Evolutionary conservation across 2,888 invertebrate species (phyloP), one percentile per base, ranked within the genome.

Genomic region (Sylvicola cinctus): DNA sequence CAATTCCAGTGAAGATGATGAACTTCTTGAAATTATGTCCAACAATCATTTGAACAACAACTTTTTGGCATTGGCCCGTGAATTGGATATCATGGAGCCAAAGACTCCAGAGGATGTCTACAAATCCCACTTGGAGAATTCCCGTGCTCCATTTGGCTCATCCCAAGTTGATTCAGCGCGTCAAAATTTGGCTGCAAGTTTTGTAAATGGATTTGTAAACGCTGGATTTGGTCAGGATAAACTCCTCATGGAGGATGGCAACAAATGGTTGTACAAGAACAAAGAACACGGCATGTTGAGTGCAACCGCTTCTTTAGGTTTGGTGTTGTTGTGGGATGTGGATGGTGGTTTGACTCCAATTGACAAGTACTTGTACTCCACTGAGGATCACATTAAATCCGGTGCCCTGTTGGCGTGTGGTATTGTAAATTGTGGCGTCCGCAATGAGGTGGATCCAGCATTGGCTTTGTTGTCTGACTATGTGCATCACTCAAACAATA

Each of bases 91-190:
- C 43, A 84, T 96, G 81, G 96, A 98, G 53, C 91, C 98, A 0
- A 99, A 99, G 62, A 80, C 85, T 1, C 98, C 98, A 0, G 96
- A 99, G 55, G 96, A 96, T 52, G 93, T 98, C 10, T 98, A 96
- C 62, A 99, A 99, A 58, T 81, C 85, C 0, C 95, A 96, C 69
- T 61, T 99, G 40, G 98, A 98, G 58, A 84, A 81, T 36, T 71
- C 74, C 0, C 64, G 84, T 20, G 74, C 80, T 0, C 72, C 78
- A 0, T 70, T 78, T 31, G 67, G 76, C 2, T 70, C 75, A 4
- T 73, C 73, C 30, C 76, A 78, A 47, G 74, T 88, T 0, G 96
- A 98, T 59, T 95, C 95, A 0, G 93, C 95, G 0, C 67, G 91
- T 29, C 91, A 95, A 56, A 98, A 98, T 58, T 63, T 98, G 15